A percentile compares a stretch with the other conserved stretches of the same genome.
phyloP scores from a whole-genome alignment of 2,888 invertebrate genomes.

The Andrena praecox region DNA sequence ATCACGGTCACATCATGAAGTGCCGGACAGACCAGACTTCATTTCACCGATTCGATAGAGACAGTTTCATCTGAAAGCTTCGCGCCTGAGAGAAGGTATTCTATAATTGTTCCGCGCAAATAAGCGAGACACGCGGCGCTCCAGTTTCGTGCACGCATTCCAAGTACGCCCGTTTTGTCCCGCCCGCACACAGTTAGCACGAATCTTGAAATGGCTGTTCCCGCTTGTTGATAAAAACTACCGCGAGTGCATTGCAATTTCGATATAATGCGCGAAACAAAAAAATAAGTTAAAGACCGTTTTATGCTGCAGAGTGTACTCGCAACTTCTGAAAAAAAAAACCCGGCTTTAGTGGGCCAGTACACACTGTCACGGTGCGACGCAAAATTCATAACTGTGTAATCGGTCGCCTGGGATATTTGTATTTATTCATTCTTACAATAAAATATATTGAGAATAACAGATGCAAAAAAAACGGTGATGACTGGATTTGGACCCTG shows the following conservation, averaged over 20 bases:
- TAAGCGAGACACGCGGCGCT: conserved; percentile 12
- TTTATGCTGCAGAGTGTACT: too few relatives aligned
- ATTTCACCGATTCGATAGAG: neutral
- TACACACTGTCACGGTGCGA: too few relatives aligned
- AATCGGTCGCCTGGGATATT: too few relatives aligned
- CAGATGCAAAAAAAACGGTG: too few relatives aligned
- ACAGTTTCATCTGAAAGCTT: conserved; percentile 7
- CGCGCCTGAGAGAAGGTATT: conserved; percentile 3
- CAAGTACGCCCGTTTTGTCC: conserved; percentile 18
- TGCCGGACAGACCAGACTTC: too few relatives aligned
- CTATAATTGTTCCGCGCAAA: conserved; percentile 25
- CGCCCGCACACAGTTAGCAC: conserved; percentile 15
- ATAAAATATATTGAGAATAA: too few relatives aligned
- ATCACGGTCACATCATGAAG: too few relatives aligned
- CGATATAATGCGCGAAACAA: neutral
- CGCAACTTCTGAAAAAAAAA: too few relatives aligned
- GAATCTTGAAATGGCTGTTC: conserved; percentile 10
- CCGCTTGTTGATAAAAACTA: neutral
- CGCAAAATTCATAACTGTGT: too few relatives aligned
- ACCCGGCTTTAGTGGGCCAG: too few relatives aligned
- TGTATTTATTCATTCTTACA: too few relatives aligned
- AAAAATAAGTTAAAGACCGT: neutral
- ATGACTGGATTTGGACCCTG: too few relatives aligned
- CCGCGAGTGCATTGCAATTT: neutral
- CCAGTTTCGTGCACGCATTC: conserved; percentile 20